phyloP scores from a whole-genome alignment of 2,888 invertebrate genomes.

The Anthophora plumipes region DNA sequence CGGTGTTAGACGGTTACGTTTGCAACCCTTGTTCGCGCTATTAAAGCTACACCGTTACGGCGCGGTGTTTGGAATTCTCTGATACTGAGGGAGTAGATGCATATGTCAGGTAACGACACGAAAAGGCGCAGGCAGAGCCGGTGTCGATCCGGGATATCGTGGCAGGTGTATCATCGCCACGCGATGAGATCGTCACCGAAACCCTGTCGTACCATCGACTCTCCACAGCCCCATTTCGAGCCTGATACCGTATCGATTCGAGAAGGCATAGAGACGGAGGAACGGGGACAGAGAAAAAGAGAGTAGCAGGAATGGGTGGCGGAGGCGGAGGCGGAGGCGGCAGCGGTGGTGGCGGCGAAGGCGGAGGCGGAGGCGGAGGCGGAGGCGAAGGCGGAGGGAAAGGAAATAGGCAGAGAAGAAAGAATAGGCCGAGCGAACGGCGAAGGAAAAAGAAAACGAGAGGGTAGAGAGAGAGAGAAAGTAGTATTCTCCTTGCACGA shows the following conservation, averaged over 20 bases:
- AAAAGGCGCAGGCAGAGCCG: slow-evolving; percentile 29
- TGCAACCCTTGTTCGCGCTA: neutral
- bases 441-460: slow-evolving; percentile 33
- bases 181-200: slow-evolving; percentile 72
- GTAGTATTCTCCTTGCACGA: slow-evolving; percentile 61
- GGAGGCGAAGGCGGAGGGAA: slow-evolving; percentile 25
- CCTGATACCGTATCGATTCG: slow-evolving; percentile 72
- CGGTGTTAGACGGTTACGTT: neutral
- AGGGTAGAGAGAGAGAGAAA: slow-evolving; percentile 46
- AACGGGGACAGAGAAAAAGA: slow-evolving; percentile 26
- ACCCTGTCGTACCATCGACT: slow-evolving; percentile 66
- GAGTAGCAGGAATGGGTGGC: slow-evolving; percentile 22
- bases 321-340: slow-evolving; percentile 18
- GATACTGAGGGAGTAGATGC: neutral
- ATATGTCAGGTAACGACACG: neutral
- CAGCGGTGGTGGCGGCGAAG: slow-evolving; percentile 16
- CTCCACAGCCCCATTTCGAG: slow-evolving; percentile 63
- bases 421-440: slow-evolving; percentile 40
- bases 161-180: slow-evolving; percentile 70
- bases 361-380: slow-evolving; percentile 5
- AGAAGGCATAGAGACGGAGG: slow-evolving; percentile 41
- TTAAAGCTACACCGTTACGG: neutral
- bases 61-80: no score
- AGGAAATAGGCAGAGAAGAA: slow-evolving; percentile 56
- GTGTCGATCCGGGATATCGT: slow-evolving; percentile 69